Conservation (phyloP, 2,113 vertebrate species). For the Holacanthus passer region DNA sequence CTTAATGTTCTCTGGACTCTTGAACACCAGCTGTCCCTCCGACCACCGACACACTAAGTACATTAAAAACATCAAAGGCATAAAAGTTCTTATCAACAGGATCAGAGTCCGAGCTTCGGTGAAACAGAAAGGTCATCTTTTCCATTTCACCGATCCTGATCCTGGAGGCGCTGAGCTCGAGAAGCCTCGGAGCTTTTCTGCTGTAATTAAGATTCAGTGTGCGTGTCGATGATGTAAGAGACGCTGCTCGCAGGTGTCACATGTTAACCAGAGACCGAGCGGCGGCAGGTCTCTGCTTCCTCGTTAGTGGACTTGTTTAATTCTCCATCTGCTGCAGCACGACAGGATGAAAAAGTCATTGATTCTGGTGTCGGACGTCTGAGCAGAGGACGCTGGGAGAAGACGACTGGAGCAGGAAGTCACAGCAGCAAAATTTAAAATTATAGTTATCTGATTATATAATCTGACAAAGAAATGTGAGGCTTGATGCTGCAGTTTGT, state of each 20-base stretch:
- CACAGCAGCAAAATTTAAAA: neutral
- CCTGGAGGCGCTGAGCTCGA: neutral
- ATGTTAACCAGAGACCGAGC: conserved; percentile 14
- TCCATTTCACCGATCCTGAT: neutral
- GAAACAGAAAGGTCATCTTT: neutral
- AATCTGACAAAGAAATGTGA: neutral
- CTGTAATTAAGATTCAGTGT: conserved; percentile 36
- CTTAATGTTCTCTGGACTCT: no score
- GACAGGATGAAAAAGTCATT: neutral
- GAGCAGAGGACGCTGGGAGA: conserved; percentile 18
- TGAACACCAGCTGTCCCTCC: no score
- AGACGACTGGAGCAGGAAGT: neutral
- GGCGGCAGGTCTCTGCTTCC: conserved; percentile 7
- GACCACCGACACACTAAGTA: no score
- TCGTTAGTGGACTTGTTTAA: conserved; percentile 23
- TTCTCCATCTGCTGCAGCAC: conserved; percentile 17
- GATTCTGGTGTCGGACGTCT: neutral
- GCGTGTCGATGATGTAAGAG: conserved; percentile 24
- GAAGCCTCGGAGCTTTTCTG: conserved; percentile 3
- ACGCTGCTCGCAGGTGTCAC: conserved; percentile 20
- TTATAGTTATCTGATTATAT: neutral
- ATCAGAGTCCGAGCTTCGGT: neutral
- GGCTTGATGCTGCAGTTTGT: neutral
- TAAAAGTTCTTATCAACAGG: neutral
- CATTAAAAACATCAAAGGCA: no score